Base-by-base conservation (phyloP, 1,140 invertebrate species). In the Akabosia matsudoensis region DNA sequence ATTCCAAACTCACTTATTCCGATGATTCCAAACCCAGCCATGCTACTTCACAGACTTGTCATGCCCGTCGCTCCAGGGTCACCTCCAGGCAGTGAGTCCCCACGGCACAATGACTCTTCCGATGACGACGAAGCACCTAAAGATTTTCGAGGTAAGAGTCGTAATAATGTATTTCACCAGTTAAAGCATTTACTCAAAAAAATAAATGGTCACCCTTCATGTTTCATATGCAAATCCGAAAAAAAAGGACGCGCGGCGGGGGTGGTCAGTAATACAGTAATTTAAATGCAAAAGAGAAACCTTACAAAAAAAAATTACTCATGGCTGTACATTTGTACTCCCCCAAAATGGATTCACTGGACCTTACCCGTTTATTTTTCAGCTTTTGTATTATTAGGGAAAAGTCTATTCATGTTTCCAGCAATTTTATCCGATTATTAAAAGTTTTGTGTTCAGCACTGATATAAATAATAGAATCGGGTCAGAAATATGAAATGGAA, bases 51-150 rank as follows among this genome's bases (percentile, higher is more conserved):
- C 18, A 52, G 80, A 30, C 78, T 81, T 33, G 76, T 81, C 33
- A 33, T 81, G 13, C 80, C 78, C 30, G 61, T 71, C 22, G 73
- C 61, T 16, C 28, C 33, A 0, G 31, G 33, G 28, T 74, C 72
- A 0, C 70, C 77, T 33, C 51, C 70, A 18, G 76, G 76, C 52
- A 74, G 70, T 33, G 77, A 78, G 22, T 79, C 79, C n/a, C 75
- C 79, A 22, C 79, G 77, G 30, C 79, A 80, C 64, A 73, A 76
- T 33, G 78, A 81, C 72, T 74, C 78, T 1, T 79, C 78, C 10
- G 78, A 81, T 52, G 80, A 81, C 13, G 80, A 81, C 26, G 79
- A 80, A 24, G 77, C 74, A 54, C 78, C 80, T 28, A 75, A 76
- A 70, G 80, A 81, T 64, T 81, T 81, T 71, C 37, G 80, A 79